These are phyloP conservation scores for Champsocephalus esox DNA, from an alignment of 2,797 vertebrate species.

Conservation along the genomic window DNA sequence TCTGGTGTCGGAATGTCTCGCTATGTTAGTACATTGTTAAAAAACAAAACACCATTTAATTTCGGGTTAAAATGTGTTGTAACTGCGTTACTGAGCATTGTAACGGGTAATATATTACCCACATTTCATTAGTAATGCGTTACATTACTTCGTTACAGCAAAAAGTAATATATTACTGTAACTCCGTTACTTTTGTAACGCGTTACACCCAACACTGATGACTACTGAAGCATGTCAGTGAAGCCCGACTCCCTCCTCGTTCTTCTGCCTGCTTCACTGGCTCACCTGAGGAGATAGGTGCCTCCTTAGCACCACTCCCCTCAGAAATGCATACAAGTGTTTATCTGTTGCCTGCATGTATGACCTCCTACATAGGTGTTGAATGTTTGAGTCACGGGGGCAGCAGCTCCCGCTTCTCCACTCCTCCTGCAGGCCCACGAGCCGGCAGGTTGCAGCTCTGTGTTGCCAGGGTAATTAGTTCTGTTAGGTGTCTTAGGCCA, in stretches of 20 bases:
- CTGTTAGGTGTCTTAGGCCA: conserved; percentile 56
- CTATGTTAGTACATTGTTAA: too few species aligned
- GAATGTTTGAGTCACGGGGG: conserved; percentile 19
- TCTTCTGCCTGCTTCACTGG: conserved; percentile 37
- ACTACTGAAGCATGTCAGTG: conserved; percentile 64
- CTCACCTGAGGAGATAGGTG: conserved; percentile 37
- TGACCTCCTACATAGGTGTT: conserved; percentile 43
- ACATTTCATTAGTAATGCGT: too few species aligned
- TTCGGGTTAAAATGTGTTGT: too few species aligned
- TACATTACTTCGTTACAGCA: too few species aligned
- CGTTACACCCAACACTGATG: too few species aligned
- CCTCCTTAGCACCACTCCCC: conserved; percentile 14
- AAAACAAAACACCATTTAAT: too few species aligned
- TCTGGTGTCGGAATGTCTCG: too few species aligned
- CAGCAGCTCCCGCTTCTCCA: conserved; percentile 31
- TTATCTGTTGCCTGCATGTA: conserved; percentile 18
- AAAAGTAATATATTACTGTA: too few species aligned
- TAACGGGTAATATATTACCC: too few species aligned
- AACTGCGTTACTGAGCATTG: too few species aligned
- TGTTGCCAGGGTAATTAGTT: conserved; percentile 62
- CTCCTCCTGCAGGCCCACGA: conserved; percentile 39
- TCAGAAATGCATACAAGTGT: neutral
- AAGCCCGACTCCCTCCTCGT: conserved; percentile 16
- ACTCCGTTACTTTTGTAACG: too few species aligned
- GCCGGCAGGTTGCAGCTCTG: conserved; percentile 53